These are phyloP conservation scores for Strigamia crassipes DNA, from an alignment of 2,888 invertebrate species.

Conservation along the genomic window DNA sequence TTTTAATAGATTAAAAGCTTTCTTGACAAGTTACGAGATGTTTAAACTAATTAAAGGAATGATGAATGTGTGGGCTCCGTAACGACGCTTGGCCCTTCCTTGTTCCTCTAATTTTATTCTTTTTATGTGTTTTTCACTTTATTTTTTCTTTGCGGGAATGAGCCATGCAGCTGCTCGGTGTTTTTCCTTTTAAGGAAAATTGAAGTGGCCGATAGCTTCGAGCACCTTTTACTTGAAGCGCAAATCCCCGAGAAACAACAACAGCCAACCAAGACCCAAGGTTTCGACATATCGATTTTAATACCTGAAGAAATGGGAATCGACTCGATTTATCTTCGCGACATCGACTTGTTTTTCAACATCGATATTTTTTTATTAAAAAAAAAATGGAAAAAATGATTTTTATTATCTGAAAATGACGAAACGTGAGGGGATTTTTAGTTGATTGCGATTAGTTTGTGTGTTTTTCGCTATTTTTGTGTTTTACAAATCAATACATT, in stretches of 20 bases:
- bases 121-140: background rate
- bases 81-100: background rate
- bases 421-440: background rate
- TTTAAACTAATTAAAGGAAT: background rate
- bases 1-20: background rate
- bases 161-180: constrained; percentile 13
- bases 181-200: constrained; percentile 39
- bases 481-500: background rate
- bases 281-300: constrained; percentile 7
- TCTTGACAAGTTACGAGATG: background rate
- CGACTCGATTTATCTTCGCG: background rate
- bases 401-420: too few relatives aligned
- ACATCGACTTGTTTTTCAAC: background rate
- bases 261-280: constrained; percentile 1
- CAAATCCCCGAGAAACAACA: background rate
- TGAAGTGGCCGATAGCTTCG: constrained; percentile 26
- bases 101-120: constrained; percentile 20
- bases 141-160: background rate
- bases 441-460: background rate
- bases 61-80: background rate
- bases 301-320: background rate
- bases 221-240: constrained; percentile 32
- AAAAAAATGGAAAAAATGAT: too few relatives aligned
- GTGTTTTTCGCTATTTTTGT: background rate
- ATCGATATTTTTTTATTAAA: too few relatives aligned